These are phyloP conservation scores for Gobio gobio DNA, from an alignment of 2,113 vertebrate genomes.

Conservation along the genomic window DNA sequence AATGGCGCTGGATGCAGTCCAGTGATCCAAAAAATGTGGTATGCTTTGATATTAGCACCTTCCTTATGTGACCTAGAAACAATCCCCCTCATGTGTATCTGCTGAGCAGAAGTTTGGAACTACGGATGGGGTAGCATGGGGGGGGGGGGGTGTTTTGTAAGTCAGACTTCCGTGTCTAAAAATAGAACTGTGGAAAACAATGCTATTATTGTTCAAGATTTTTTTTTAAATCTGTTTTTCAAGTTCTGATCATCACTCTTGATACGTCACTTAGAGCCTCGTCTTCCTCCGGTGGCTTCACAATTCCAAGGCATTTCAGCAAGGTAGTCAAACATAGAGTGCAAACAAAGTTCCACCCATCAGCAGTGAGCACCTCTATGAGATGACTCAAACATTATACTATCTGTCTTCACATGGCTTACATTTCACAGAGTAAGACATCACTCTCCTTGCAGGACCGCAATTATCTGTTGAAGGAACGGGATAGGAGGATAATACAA, in stretches of 20 bases:
- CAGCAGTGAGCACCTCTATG: slow-evolving; percentile 11
- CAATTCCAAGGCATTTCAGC: slow-evolving; percentile 29
- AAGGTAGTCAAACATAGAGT: slow-evolving; percentile 13
- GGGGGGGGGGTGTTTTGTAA: slow-evolving; percentile 24
- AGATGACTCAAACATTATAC: slow-evolving; percentile 30
- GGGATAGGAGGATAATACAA: slow-evolving; percentile 44
- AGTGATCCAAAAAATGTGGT: slow-evolving; percentile 19
- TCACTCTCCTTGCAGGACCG: slow-evolving; percentile 23
- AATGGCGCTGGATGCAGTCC: slow-evolving; percentile 29
- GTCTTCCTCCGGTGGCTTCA: slow-evolving; percentile 3
- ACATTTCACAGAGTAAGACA: slow-evolving; percentile 49
- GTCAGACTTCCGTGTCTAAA: slow-evolving; percentile 59
- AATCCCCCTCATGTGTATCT: slow-evolving; percentile 41
- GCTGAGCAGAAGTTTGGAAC: slow-evolving; percentile 10
- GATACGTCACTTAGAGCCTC: slow-evolving; percentile 45
- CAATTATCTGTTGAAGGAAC: slow-evolving; percentile 53
- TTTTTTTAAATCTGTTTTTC: no score
- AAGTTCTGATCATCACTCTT: slow-evolving; percentile 57
- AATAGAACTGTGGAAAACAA: slow-evolving; percentile 63
- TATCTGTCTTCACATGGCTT: slow-evolving; percentile 35
- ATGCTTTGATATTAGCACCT: slow-evolving; percentile 35
- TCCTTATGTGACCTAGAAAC: slow-evolving; percentile 50
- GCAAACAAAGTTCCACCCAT: slow-evolving; percentile 7
- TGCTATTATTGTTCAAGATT: slow-evolving; percentile 61
- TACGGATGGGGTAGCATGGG: slow-evolving; percentile 22